Conservation (phyloP, 2,113 vertebrate species). For the Thunnus maccoyii region DNA sequence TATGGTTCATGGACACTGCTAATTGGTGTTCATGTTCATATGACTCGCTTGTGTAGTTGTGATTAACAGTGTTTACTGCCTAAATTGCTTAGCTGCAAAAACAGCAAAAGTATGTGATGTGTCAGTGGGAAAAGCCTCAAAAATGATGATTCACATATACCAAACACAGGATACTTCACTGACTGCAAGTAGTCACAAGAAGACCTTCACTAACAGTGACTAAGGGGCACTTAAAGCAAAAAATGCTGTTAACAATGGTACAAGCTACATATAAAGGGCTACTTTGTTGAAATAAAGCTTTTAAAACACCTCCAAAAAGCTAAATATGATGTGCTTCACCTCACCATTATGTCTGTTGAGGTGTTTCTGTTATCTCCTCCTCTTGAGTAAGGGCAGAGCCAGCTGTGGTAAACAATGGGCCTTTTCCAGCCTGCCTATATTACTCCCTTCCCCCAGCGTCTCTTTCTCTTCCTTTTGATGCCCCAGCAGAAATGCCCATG, state of each 20-base stretch:
- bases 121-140: not conserved
- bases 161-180: not conserved
- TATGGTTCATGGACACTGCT: not conserved
- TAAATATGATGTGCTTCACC: not conserved
- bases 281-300: too few species aligned
- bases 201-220: not conserved
- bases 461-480: conserved; percentile 60
- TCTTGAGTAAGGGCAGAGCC: conserved; percentile 17
- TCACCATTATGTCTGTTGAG: not conserved
- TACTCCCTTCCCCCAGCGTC: conserved; percentile 22
- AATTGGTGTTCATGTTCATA: not conserved
- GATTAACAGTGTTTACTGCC: not conserved
- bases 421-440: conserved; percentile 31
- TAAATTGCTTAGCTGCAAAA: not conserved
- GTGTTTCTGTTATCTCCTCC: conserved; percentile 7
- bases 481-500: conserved; percentile 56
- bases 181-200: not conserved
- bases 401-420: conserved; percentile 27
- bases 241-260: not conserved
- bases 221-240: not conserved
- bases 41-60: not conserved
- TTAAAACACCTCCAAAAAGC: not conserved
- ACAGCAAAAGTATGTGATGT: not conserved
- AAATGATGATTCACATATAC: not conserved
- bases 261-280: not conserved